These are phyloP conservation scores for Troides helena DNA, from an alignment of 2,888 invertebrate species.

Conservation along the genomic window DNA sequence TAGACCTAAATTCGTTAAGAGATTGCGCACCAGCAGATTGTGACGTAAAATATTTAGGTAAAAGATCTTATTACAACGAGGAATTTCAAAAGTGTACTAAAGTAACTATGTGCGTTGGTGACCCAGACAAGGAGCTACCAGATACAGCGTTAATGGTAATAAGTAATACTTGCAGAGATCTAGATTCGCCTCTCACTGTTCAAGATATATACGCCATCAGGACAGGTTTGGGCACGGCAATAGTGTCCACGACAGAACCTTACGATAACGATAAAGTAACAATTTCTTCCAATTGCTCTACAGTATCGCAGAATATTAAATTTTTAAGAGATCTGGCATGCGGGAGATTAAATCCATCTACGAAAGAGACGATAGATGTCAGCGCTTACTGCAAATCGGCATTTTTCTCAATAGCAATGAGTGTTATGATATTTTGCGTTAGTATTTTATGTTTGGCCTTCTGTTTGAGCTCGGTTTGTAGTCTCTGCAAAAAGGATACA, in stretches of 20 bases:
- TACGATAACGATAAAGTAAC: constrained; percentile 37
- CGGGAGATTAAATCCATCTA: constrained; percentile 49
- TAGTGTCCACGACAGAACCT: constrained; percentile 17
- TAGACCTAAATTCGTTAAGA: constrained; percentile 56
- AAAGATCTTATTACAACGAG: constrained; percentile 48
- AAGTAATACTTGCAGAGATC: constrained; percentile 56
- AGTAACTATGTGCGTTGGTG: constrained; percentile 46
- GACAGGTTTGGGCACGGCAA: constrained; percentile 47
- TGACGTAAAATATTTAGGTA: constrained; percentile 57
- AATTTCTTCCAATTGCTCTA: constrained; percentile 56
- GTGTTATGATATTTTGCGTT: constrained; percentile 43
- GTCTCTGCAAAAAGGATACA: constrained; percentile 41
- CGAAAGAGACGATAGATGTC: constrained; percentile 43
- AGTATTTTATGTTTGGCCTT: constrained; percentile 31
- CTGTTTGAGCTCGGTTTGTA: constrained; percentile 41
- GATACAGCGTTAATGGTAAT: constrained; percentile 52
- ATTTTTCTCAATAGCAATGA: constrained; percentile 45
- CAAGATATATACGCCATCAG: constrained; percentile 58
- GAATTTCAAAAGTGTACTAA: constrained; percentile 45
- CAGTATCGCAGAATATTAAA: constrained; percentile 61
- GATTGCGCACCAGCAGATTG: constrained; percentile 57
- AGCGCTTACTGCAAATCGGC: constrained; percentile 46
- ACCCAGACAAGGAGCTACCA: constrained; percentile 47
- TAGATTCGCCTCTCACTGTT: constrained; percentile 48
- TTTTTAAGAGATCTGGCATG: constrained; percentile 54